Evolutionary conservation across 2,113 vertebrate species (phyloP), one percentile per base, ranked within the genome.

Genomic region (Lontra canadensis): DNA sequence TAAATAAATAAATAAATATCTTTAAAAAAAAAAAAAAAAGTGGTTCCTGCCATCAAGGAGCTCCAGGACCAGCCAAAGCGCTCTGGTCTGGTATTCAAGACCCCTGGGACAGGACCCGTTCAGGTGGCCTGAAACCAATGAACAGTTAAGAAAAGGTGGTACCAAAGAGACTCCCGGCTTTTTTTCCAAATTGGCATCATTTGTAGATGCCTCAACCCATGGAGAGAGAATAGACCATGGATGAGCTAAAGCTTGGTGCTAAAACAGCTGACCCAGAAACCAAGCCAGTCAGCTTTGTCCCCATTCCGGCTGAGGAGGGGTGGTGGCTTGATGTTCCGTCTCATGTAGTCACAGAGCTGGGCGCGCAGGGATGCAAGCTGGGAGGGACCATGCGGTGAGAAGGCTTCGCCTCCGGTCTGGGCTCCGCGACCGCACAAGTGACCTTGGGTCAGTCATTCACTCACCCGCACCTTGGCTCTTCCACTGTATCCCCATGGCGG

Each of bases 351-450:
- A 9, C 49, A 21, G 59, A 82, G 71, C 69, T 31, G 63, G 6
- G 26, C 15, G 34, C 5, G 4, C 17, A 25, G 34, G 55, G 7
- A 0, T 0, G 0, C 2, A 36, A 47, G 57, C 17, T n/a, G 13
- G 61, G 88, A 31, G 13, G 61, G 88, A 31, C 65, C 6, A 3
- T 0, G 5, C 29, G 39, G 20, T 1, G 26, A 6, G 90, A 65
- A 26, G 29, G 34, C 59, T n/a, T 23, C 20, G 17, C 31, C 25
- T 89, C 42, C 10, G 26, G 29, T 36, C 94, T 42, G 44, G 11
- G 6, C 8, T 55, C 6, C 4, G 52, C 52, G 42, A 1, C 52
- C 17, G 6, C 18, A 15, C 20, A 0, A 1, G 0, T 0, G 55
- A 55, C 18, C 59, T 65, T 21, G 36, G 90, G 63, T 57, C 55